Percentiles rank a stretch among this genome's conserved stretches.
Evolutionary conservation across 1,140 invertebrate species (phyloP).

Genomic region (Pseudachorutes palmiensis): DNA sequence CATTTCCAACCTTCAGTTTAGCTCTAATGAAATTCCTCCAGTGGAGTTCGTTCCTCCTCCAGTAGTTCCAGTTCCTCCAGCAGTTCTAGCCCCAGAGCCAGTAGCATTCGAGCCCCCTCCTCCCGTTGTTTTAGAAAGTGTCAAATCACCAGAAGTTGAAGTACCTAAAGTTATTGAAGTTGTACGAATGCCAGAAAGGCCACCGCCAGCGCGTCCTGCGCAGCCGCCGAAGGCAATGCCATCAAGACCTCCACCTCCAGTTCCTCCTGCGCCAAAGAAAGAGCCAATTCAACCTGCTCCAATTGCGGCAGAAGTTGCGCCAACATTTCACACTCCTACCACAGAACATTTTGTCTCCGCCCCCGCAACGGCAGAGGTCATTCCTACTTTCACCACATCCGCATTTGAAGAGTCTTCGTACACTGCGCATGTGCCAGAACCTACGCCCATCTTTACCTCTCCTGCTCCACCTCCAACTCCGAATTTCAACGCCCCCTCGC

Average conservation of each 20-base stretch:
- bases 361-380: too few relatives aligned
- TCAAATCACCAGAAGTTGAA: neutral
- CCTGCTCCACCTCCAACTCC: slow-evolving; percentile 34
- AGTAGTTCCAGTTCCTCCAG: neutral
- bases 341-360: too few relatives aligned
- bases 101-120: too few relatives aligned
- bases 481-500: neutral
- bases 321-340: slow-evolving; percentile 33
- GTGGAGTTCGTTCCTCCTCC: neutral
- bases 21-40: slow-evolving; percentile 1
- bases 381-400: too few relatives aligned
- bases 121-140: neutral
- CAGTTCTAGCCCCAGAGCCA: neutral
- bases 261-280: slow-evolving; percentile 2
- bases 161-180: neutral
- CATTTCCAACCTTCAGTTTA: too few relatives aligned
- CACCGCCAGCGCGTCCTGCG: neutral
- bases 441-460: too few relatives aligned
- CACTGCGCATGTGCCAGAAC: too few relatives aligned
- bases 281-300: slow-evolving; percentile 14
- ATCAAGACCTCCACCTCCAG: slow-evolving; percentile 5
- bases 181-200: neutral
- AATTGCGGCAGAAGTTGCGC: slow-evolving; percentile 31
- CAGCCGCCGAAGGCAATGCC: neutral
- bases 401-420: too few relatives aligned